Base-by-base conservation (phyloP, 2,888 invertebrate species). In the Anticlea derivata region DNA sequence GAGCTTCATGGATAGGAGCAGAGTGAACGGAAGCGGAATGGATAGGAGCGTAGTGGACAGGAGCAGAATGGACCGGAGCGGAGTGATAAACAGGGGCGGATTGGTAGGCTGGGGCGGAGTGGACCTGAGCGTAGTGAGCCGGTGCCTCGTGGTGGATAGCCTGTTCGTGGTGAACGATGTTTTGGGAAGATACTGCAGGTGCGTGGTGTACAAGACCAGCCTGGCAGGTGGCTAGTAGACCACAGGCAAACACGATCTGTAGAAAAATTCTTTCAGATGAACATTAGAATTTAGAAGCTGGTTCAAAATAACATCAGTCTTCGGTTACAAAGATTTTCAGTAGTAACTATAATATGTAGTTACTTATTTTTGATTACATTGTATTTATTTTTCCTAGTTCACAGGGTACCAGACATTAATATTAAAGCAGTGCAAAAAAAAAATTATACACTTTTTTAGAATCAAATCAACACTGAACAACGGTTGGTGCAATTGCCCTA, bases 131-230 rank as follows among this genome's bases (percentile, higher is more conserved):
- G 65, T 86, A 86, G 65, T 84, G 84, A 5, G 78, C 65, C 0
- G 83, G 81, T 0, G 75, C 74, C 58, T 84, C 83, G 44, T 87
- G 83, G 57, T 83, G 82, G 30, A 78, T 67, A 46, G 67, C 69
- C 65, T 81, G 82, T 61, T 85, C 89, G 60, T 83, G 86, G 48
- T 72, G 90, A 44, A 86, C 78, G 50, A 90, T 84, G 69, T 86
- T 87, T 60, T 92, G 92, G 3, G 89, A 84, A 0, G 91, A 86
- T 1, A 91, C 81, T 2, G 91, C 89, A 1, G 90, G 89, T 0
- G 83, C 85, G 46, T 89, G 88, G 60, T 89, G 88, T 34, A 86
- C 40, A 27, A 79, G 65, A 51, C 89, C 88, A 53, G 87, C 89
- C 44, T 80, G 83, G 72, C 87, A 82, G 45, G 69, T 79, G 2